Evolutionary conservation across 2,888 invertebrate genomes (phyloP).

Genomic region (Ennomos erosarius): DNA sequence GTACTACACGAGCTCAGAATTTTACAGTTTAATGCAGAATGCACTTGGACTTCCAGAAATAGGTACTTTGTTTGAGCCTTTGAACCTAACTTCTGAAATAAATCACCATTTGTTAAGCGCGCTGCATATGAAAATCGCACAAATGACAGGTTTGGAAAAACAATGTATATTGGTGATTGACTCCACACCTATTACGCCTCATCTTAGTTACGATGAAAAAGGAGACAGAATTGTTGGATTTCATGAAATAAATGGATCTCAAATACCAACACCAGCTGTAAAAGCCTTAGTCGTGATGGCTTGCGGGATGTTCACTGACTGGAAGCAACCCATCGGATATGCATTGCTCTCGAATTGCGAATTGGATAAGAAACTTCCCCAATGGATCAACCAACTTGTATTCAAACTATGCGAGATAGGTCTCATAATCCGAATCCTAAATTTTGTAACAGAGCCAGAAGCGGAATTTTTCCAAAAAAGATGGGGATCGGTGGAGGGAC

Average conservation of each 20-base stretch:
- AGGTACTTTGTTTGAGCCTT: conserved; percentile 24
- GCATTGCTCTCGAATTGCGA: conserved; percentile 40
- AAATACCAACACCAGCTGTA: conserved; percentile 37
- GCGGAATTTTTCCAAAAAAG: conserved; percentile 13
- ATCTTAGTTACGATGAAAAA: conserved; percentile 39
- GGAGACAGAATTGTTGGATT: conserved; percentile 44
- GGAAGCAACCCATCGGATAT: conserved; percentile 40
- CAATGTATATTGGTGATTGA: conserved; percentile 36
- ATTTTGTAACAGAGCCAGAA: conserved; percentile 12
- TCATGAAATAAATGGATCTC: conserved; percentile 42
- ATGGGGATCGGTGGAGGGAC: conserved; percentile 2
- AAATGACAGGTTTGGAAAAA: conserved; percentile 39
- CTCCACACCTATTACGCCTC: conserved; percentile 37
- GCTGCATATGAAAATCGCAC: conserved; percentile 39
- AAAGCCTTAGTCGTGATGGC: conserved; percentile 41
- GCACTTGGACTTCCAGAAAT: conserved; percentile 29
- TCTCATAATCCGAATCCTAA: conserved; percentile 32
- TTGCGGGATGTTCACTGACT: conserved; percentile 42
- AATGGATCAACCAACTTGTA: conserved; percentile 43
- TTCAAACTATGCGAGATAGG: conserved; percentile 40
- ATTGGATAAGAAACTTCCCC: conserved; percentile 23
- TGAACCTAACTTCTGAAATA: conserved; percentile 37
- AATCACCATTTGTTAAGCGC: conserved; percentile 33
- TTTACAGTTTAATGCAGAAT: conserved; percentile 33
- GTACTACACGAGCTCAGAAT: conserved; percentile 29